Evolutionary conservation across 2,888 invertebrate genomes (phyloP), one percentile per base, ranked within the genome.

Genomic region (Drosophila falleni): DNA sequence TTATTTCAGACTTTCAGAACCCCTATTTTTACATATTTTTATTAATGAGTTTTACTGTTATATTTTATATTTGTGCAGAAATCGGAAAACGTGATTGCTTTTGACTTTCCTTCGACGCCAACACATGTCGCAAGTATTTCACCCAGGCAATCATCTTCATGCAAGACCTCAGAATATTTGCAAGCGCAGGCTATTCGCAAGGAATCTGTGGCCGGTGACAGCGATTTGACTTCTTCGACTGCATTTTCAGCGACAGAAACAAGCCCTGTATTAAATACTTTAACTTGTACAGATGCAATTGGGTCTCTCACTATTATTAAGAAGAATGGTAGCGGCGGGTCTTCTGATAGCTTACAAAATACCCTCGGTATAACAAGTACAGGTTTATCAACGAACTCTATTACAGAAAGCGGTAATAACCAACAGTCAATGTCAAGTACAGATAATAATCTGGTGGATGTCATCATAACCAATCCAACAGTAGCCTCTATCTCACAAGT

Each of bases 1-100:
- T 29, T 29, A 29, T 5, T 3, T 29, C 5, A 31, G 9, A 11
- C 33, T 0, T 33, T 33, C 11, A 3, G 0, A 5, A 37, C n/a
- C n/a, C 6, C 6, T 35, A n/a, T 37, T 37, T 6, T n/a, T 6
- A 37, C 35, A 37, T 16, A 16, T 41, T 15, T 9, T 41, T 41
- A 16, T 41, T 16, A 33, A 49, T 33, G 39, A 46, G n/a, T 74
- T 50, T 53, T 81, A 69, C 93, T 15, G 2, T 2, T 42, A 16
- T n/a, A 46, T 51, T 53, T 19, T 58, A 4, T 29, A 15, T 49
- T 56, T 94, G 9, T 11, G 15, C 93, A 96, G 95, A 95, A 96
- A 93, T 96, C 96, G 93, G 96, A 96, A 94, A 95, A 84, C 74
- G 74, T 95, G 93, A 95, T 95, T 93, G 95, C 95, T 93, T 95